phyloP scores from a whole-genome alignment of 2,888 invertebrate species.

The Drosophila robusta region DNA sequence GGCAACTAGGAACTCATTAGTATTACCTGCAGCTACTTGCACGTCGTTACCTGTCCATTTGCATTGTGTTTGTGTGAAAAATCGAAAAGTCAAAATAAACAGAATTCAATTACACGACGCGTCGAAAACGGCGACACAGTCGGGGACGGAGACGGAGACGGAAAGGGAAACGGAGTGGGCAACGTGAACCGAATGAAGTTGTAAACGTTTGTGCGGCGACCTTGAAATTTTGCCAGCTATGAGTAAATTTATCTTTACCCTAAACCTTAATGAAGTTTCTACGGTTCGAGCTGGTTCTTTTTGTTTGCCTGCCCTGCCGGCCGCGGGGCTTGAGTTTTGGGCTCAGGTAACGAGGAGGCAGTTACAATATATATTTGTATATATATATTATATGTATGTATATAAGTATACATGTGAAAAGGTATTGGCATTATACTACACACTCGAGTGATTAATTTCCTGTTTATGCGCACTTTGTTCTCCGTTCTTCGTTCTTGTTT shows the following conservation, averaged over 20 bases:
- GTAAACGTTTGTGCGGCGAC: slow-evolving; percentile 61
- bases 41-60: slow-evolving; percentile 44
- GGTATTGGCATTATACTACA: slow-evolving; percentile 59
- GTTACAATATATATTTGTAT: slow-evolving; percentile 20
- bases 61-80: slow-evolving; percentile 70
- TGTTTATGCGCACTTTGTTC: slow-evolving; percentile 70
- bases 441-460: slow-evolving; percentile 78
- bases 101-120: slow-evolving; percentile 65
- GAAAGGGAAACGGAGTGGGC: slow-evolving; percentile 5
- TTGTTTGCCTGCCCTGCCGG: slow-evolving; percentile 43
- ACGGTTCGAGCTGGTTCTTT: slow-evolving; percentile 25
- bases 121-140: background rate
- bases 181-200: slow-evolving; percentile 65
- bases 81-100: slow-evolving; percentile 80
- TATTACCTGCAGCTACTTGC: slow-evolving; percentile 46
- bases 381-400: slow-evolving; percentile 5
- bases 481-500: slow-evolving; percentile 58
- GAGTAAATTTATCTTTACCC: slow-evolving; percentile 45
- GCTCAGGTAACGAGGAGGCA: slow-evolving; percentile 43
- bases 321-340: slow-evolving; percentile 36
- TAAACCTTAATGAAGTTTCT: slow-evolving; percentile 58
- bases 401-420: slow-evolving; percentile 34
- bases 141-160: background rate
- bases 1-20: slow-evolving; percentile 74
- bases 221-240: slow-evolving; percentile 59